Percentiles rank a stretch among this genome's conserved stretches.
Conservation (phyloP, 2,113 vertebrate species). For the Neoarius graeffei region DNA sequence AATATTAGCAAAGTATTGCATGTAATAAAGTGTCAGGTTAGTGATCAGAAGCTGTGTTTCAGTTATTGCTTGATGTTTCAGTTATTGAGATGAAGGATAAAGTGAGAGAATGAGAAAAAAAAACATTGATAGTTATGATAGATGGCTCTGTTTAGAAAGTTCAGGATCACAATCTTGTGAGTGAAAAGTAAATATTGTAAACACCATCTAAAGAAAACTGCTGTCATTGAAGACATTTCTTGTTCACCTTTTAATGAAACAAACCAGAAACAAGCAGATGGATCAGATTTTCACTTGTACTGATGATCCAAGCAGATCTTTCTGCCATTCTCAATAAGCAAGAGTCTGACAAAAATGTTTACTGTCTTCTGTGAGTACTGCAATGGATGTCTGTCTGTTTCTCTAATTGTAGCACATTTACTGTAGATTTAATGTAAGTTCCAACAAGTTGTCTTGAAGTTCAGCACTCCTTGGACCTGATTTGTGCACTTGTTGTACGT, state of each 20-base stretch:
- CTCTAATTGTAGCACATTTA: too few species aligned
- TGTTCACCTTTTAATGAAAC: background rate
- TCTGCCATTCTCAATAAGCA: background rate
- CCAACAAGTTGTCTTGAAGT: too few species aligned
- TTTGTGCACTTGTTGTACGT: too few species aligned
- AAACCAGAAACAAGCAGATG: background rate
- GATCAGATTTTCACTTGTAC: background rate
- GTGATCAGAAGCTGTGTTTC: background rate
- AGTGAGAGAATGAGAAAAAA: background rate
- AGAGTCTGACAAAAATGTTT: background rate
- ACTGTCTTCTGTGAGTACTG: too few species aligned
- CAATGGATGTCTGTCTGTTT: too few species aligned
- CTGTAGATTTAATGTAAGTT: too few species aligned
- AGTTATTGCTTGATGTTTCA: background rate
- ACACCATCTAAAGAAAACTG: background rate
- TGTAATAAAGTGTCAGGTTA: background rate
- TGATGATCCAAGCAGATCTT: background rate
- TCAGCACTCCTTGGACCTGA: too few species aligned
- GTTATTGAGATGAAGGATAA: slow-evolving; percentile 6
- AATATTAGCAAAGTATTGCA: background rate
- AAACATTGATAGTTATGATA: background rate
- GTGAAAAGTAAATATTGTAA: background rate
- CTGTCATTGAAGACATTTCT: background rate
- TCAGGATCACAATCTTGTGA: background rate
- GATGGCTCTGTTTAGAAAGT: background rate